phyloP scores from a whole-genome alignment of 2,888 invertebrate species.

The Thera britannica region DNA sequence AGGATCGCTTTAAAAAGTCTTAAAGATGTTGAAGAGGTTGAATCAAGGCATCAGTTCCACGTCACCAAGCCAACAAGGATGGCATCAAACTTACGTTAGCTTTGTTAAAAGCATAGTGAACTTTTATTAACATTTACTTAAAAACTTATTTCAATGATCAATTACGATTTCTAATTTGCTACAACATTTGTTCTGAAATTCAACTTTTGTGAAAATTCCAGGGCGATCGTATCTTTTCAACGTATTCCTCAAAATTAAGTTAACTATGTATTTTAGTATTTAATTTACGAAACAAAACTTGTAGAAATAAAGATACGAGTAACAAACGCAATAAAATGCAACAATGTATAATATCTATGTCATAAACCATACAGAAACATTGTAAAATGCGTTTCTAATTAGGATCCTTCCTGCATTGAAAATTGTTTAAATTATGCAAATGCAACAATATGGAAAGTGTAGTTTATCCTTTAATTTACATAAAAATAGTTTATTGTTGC shows the following conservation, averaged over 20 bases:
- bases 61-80: too few relatives aligned
- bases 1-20: too few relatives aligned
- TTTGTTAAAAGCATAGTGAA: too few relatives aligned
- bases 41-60: too few relatives aligned
- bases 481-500: slow-evolving; percentile 8
- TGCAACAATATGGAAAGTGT: not conserved
- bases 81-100: too few relatives aligned
- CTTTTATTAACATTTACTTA: too few relatives aligned
- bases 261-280: not conserved
- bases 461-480: slow-evolving; percentile 13
- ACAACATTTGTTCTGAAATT: too few relatives aligned
- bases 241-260: not conserved
- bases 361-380: slow-evolving; percentile 4
- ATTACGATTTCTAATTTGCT: too few relatives aligned
- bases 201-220: too few relatives aligned
- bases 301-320: not conserved
- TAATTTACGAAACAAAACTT: not conserved
- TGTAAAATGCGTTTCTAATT: slow-evolving; percentile 6
- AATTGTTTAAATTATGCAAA: slow-evolving; percentile 3
- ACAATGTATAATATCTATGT: not conserved
- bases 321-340: slow-evolving; percentile 7
- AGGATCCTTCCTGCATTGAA: slow-evolving; percentile 7
- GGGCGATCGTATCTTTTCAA: too few relatives aligned
- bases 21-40: too few relatives aligned
- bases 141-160: too few relatives aligned